These are phyloP conservation scores for Halcyon malimbica DNA, from an alignment of 2,113 vertebrate genomes.

Conservation along the genomic window DNA sequence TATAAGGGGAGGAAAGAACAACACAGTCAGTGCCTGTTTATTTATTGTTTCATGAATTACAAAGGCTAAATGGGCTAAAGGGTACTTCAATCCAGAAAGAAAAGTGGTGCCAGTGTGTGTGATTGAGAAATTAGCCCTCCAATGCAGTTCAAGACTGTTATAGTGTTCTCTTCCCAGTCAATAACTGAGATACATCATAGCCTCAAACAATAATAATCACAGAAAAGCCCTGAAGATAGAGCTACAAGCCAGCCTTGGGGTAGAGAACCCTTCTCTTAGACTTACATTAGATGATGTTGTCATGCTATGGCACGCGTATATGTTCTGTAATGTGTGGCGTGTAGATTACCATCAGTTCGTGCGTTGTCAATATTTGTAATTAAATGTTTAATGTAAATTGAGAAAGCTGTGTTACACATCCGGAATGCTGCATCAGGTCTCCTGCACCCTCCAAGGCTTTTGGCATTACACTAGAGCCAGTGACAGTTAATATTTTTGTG, in stretches of 20 bases:
- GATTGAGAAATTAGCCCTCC: background rate
- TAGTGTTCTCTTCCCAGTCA: background rate
- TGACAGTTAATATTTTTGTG: background rate
- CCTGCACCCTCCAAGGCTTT: background rate
- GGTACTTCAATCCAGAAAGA: background rate
- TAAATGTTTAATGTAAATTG: background rate
- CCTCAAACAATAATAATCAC: background rate
- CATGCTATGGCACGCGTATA: background rate
- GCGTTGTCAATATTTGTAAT: background rate
- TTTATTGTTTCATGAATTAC: slow-evolving; percentile 33
- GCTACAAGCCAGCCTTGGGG: background rate
- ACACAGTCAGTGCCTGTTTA: slow-evolving; percentile 1
- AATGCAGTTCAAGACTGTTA: background rate
- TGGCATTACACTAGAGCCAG: background rate
- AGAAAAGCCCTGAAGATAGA: background rate
- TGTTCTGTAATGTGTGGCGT: background rate
- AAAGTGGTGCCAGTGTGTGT: background rate
- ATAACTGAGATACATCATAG: background rate
- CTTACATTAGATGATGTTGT: background rate
- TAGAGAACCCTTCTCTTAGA: background rate
- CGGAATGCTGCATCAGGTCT: background rate
- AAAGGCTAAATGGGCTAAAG: slow-evolving; percentile 6
- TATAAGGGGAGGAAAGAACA: slow-evolving; percentile 43
- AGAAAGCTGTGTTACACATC: background rate
- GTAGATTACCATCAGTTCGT: background rate